Conservation (phyloP, 2,888 invertebrate species). For the Blastobasis lacticolella region DNA sequence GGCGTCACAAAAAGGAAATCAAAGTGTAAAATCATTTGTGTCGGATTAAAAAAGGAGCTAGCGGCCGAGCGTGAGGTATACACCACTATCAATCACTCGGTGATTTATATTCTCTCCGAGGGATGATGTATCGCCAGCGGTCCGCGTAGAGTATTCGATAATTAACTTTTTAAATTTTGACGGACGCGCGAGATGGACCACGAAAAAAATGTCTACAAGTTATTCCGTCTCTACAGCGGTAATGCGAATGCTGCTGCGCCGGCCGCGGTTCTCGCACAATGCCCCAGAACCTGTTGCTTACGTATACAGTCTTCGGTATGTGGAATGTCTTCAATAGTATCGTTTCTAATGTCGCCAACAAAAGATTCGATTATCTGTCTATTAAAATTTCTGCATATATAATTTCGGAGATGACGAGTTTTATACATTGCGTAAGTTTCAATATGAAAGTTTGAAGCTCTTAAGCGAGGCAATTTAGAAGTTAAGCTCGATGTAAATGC, state of each 20-base stretch:
- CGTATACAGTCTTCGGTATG: conserved; percentile 20
- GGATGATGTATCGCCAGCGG: conserved; percentile 64
- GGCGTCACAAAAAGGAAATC: conserved; percentile 55
- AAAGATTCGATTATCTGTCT: conserved; percentile 30
- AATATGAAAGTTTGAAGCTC: conserved; percentile 8
- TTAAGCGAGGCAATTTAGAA: no score
- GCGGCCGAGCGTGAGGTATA: conserved; percentile 65
- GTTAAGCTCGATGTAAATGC: no score
- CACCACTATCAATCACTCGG: conserved; percentile 66
- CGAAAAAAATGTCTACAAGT: conserved; percentile 19
- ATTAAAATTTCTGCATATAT: conserved; percentile 36
- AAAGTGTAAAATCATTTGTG: conserved; percentile 72
- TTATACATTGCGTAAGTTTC: conserved; percentile 13
- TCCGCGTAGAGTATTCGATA: conserved; percentile 56
- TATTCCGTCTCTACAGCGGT: conserved; percentile 16
- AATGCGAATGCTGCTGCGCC: conserved; percentile 14
- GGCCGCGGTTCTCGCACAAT: neutral
- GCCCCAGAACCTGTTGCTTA: conserved; percentile 30
- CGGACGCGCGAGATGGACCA: conserved; percentile 31
- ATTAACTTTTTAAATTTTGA: conserved; percentile 73
- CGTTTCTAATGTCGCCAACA: conserved; percentile 38
- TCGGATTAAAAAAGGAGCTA: conserved; percentile 70
- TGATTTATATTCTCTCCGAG: conserved; percentile 65
- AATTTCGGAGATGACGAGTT: conserved; percentile 17
- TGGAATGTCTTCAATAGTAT: conserved; percentile 25